Evolutionary conservation across 2,797 vertebrate genomes (phyloP), one percentile per base, ranked within the genome.

Genomic region (Phrynocephalus guinanensis): DNA sequence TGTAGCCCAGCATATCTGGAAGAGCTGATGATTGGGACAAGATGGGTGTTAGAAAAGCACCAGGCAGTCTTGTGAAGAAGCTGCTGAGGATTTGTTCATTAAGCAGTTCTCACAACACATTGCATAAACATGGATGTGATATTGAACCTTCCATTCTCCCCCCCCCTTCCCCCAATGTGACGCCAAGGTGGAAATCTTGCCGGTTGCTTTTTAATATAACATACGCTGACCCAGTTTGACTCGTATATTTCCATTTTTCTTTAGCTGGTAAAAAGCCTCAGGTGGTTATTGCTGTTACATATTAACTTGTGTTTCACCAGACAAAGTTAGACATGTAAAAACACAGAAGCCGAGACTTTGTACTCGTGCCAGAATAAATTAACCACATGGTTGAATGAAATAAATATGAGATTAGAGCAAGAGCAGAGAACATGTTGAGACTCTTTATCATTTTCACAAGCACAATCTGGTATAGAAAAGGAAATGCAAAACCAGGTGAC

Each of bases 281-380:
- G 90, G 81, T 83, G 85, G 79, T 92, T 93, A 60, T 81, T 94
- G 60, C 70, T 86, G 92, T 93, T 95, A 93, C 73, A 89, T 91
- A 89, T 94, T 96, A 95, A 94, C 83, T 90, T 93, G 2, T 1
- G 10, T 90, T 96, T 93, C 88, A 88, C 72, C 38, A 73, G 80
- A 80, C 90, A 84, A 89, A 80, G 84, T 78, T 80, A 79, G 84
- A 83, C 88, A 33, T 78, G 89, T 84, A 77, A 68, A 93, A 89
- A 83, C 52, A 78, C 30, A 26, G 50, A 84, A 86, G 82, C 28
- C 30, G 73, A 28, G 87, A 77, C 8, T 83, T 4, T 90, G 84
- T 91, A 89, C 52, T 86, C 52, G 88, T 70, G 86, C 68, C 50
- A 6, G 86, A 76, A 89, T 89, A 68, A 84, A 79, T 84, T 87